Evolutionary conservation across 2,797 vertebrate genomes (phyloP).

Genomic region (Botia almorhae): DNA sequence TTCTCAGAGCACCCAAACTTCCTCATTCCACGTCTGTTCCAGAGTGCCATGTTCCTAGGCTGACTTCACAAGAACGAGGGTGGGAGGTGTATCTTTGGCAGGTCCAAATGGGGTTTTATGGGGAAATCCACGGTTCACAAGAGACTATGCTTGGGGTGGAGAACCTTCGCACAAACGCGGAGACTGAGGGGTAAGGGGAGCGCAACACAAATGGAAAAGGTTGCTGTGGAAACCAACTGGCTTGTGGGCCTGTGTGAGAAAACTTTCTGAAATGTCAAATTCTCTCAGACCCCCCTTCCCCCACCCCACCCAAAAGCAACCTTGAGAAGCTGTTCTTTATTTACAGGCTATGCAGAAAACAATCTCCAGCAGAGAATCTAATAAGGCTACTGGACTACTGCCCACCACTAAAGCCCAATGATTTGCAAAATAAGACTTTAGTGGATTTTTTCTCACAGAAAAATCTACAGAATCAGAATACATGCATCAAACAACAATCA

Average conservation of each 20-base stretch:
- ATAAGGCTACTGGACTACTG: conserved; percentile 24
- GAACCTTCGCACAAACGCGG: conserved; percentile 71
- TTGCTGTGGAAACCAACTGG: conserved; percentile 63
- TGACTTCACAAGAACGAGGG: conserved; percentile 36
- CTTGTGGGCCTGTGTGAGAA: conserved; percentile 64
- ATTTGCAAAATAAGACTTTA: background rate
- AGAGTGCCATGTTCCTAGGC: conserved; percentile 60
- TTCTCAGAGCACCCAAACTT: conserved; percentile 34
- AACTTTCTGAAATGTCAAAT: conserved; percentile 66
- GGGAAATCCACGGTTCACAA: conserved; percentile 43
- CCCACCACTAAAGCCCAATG: conserved; percentile 18
- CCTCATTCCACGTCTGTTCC: conserved; percentile 50
- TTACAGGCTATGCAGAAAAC: conserved; percentile 12
- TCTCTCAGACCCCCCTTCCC: conserved; percentile 8
- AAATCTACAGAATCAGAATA: conserved; percentile 1
- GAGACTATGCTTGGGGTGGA: conserved; percentile 58
- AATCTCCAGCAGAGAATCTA: conserved; percentile 14
- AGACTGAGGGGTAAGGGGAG: conserved; percentile 57
- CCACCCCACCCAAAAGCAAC: conserved; percentile 22
- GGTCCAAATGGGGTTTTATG: conserved; percentile 36
- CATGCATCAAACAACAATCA: background rate
- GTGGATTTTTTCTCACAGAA: background rate
- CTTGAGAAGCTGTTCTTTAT: conserved; percentile 29
- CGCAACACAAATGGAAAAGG: conserved; percentile 52
- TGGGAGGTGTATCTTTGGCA: conserved; percentile 46